phyloP scores from a whole-genome alignment of 2,888 invertebrate species.

The Gastrophysa polygoni region DNA sequence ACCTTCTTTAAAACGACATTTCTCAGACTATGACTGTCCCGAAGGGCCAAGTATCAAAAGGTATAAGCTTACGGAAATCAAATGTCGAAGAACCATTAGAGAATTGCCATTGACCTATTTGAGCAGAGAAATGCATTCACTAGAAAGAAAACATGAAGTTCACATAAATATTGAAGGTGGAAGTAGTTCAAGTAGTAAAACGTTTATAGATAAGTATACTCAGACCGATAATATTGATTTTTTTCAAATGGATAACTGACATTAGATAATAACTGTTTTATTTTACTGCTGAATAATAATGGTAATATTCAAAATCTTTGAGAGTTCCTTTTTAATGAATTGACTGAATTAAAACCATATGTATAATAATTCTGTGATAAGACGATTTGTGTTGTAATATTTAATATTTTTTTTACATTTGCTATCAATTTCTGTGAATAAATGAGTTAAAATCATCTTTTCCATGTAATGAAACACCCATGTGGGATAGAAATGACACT shows the following conservation, averaged over 20 bases:
- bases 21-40: conserved; percentile 24
- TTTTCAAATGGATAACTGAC: not conserved
- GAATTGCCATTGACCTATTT: conserved; percentile 26
- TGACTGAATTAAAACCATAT: not conserved
- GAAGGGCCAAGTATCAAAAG: conserved; percentile 42
- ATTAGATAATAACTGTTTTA: too few species aligned
- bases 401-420: not conserved
- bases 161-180: conserved; percentile 18
- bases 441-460: too few species aligned
- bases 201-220: conserved; percentile 46
- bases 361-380: not conserved
- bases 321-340: not conserved
- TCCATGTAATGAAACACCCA: too few species aligned
- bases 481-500: not conserved
- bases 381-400: not conserved
- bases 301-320: not conserved
- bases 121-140: not conserved
- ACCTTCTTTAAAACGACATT: conserved; percentile 24
- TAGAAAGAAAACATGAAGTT: conserved; percentile 18
- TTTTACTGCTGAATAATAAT: too few species aligned
- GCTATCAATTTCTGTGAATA: too few species aligned
- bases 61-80: conserved; percentile 48
- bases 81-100: conserved; percentile 49
- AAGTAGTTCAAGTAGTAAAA: conserved; percentile 17
- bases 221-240: conserved; percentile 47